Base-by-base conservation (phyloP, 2,797 vertebrate species). In the Heteromormyrus szaboi region DNA sequence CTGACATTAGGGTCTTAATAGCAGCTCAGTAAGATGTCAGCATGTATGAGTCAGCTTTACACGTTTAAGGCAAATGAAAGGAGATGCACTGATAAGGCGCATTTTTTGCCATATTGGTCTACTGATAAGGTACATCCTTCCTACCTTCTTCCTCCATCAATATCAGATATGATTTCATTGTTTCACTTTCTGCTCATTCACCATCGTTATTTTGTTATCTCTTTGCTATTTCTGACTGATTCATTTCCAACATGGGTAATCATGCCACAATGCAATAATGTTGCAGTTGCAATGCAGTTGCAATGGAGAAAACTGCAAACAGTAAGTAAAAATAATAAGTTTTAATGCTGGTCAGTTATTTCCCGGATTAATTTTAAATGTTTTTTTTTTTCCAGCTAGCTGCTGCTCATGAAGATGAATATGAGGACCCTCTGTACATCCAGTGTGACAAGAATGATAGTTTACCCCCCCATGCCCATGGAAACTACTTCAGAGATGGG, bases 401-500 rank as follows among this genome's bases (percentile, higher is more conserved):
- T 87, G 89, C 92, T 5, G 87, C 91, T 6, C 93, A 93, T 1
- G 88, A 92, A 17, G 62, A 90, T 6, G 90, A 90, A 0, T 89
- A 76, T 0, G 91, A 92, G 12, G 91, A 95, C 90, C 89, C 91
- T 3, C 87, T 93, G 85, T 91, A 92, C 11, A 33, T 92, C n/a
- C 91, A 93, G 19, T 89, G 90, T 22, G 72, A 92, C 1, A 89
- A 89, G 68, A 90, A 83, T 19, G 90, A 88, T 2, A 90, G 88
- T 22, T 92, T 90, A 37, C 19, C 90, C 2, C 33, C 37, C 7
- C 89, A 90, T 1, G 91, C 90, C 89, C 85, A 72, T 0, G 93
- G 94, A 54, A 96, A 95, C 91, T 94, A 94, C 93, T 97, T 97
- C 93, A 93, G 92, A 89, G 95, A 97, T 81, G 93, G 96, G 33